A percentile compares a stretch with the other conserved stretches of the same genome.
Conservation (phyloP, 2,113 vertebrate genomes). For the Talpa occidentalis region DNA sequence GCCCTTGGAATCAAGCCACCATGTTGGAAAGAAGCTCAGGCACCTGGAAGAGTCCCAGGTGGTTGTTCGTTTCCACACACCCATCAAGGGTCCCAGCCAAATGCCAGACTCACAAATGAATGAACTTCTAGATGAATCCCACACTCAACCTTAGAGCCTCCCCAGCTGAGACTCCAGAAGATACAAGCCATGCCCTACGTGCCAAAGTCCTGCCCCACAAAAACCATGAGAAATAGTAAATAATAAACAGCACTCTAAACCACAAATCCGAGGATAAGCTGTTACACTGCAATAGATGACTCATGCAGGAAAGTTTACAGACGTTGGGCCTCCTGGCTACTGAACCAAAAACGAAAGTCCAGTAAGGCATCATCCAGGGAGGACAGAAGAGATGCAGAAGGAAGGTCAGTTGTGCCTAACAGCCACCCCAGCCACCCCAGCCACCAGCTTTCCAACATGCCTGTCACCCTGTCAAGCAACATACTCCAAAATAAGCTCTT, state of each 20-base stretch:
- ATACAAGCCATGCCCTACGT: neutral
- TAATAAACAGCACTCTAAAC: neutral
- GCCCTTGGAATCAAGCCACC: neutral
- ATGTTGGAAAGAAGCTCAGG: neutral
- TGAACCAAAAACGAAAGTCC: neutral
- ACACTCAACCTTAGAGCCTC: neutral
- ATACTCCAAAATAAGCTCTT: conserved; percentile 35
- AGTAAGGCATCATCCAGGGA: neutral
- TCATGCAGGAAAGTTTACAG: neutral
- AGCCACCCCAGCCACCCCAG: rapidly evolving
- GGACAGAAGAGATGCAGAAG: neutral
- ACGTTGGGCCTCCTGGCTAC: neutral
- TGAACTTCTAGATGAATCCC: neutral
- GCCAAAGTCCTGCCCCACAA: neutral
- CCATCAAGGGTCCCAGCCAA: neutral
- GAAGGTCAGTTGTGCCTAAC: neutral
- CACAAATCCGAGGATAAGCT: neutral
- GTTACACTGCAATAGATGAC: neutral
- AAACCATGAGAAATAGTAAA: neutral
- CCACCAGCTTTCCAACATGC: neutral
- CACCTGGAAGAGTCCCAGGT: neutral
- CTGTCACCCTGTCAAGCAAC: neutral
- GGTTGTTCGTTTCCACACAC: neutral
- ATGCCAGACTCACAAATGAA: neutral
- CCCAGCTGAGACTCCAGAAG: neutral